These are phyloP conservation scores for Cephus cinctus DNA, from an alignment of 1,140 invertebrate species.

Conservation along the genomic window DNA sequence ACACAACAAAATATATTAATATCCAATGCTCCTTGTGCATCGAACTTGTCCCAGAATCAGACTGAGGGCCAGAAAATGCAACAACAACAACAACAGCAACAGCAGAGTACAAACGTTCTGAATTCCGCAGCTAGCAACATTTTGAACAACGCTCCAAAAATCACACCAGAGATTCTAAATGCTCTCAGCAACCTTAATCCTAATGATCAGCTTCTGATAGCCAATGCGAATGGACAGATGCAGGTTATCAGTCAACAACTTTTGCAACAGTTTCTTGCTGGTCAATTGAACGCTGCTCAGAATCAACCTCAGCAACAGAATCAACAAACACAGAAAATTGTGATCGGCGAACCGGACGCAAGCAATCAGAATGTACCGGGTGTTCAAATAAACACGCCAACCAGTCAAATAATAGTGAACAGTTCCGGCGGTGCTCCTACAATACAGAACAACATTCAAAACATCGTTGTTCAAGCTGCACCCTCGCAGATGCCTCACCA, in stretches of 20 bases:
- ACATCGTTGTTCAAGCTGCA: constrained; percentile 52
- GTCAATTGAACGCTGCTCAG: constrained; percentile 38
- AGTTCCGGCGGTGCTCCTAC: constrained; percentile 53
- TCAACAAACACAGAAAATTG: constrained; percentile 49
- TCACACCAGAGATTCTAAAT: constrained; percentile 52
- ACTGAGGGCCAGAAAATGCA: no score
- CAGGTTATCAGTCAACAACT: constrained; percentile 53
- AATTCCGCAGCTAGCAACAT: constrained; percentile 46
- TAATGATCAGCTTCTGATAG: constrained; percentile 51
- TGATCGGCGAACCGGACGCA: constrained; percentile 48
- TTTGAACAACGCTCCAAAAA: constrained; percentile 49
- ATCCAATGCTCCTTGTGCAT: constrained; percentile 31
- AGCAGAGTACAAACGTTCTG: constrained; percentile 31
- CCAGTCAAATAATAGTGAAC: constrained; percentile 54
- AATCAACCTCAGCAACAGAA: constrained; percentile 16
- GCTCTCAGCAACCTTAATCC: constrained; percentile 52
- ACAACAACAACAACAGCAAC: constrained; percentile 25
- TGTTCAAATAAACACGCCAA: constrained; percentile 54
- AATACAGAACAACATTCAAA: constrained; percentile 55
- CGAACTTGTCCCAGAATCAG: no score
- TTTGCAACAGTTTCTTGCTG: constrained; percentile 49
- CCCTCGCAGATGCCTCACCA: constrained; percentile 52
- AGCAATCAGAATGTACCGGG: constrained; percentile 48
- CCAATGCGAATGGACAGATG: constrained; percentile 53
- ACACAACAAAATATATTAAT: constrained; percentile 47